phyloP scores from a whole-genome alignment of 2,113 vertebrate genomes.

The Ornithorhynchus anatinus region DNA sequence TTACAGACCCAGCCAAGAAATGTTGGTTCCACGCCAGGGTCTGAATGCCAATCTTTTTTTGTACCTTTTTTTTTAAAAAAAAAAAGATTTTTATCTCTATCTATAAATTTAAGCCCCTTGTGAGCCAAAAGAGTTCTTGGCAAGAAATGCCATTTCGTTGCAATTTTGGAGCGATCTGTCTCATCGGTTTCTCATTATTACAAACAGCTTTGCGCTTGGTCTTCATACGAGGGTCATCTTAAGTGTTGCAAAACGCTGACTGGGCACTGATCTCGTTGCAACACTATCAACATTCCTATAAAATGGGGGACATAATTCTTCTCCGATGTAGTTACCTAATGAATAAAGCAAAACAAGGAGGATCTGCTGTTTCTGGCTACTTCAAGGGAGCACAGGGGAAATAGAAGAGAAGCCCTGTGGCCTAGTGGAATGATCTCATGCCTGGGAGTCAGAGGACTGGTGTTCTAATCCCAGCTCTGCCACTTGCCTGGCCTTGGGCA shows the following conservation, averaged over 20 bases:
- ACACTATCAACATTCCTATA: neutral
- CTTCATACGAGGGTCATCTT: neutral
- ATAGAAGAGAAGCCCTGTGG: neutral
- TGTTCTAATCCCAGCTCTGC: no score
- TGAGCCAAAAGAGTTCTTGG: conserved; percentile 8
- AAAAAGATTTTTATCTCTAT: conserved; percentile 28
- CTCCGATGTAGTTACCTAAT: neutral
- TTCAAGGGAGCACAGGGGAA: conserved; percentile 2
- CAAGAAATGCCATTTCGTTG: conserved; percentile 9
- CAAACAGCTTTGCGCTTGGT: neutral
- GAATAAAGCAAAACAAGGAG: no score
- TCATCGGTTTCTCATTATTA: neutral
- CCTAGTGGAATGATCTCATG: neutral
- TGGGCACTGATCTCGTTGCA: neutral
- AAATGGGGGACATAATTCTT: conserved; percentile 4
- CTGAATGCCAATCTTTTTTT: conserved; percentile 33
- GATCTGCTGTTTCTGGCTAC: no score
- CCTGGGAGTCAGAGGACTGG: no score
- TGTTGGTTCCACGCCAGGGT: neutral
- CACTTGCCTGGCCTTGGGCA: no score
- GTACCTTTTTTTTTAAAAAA: conserved; percentile 28
- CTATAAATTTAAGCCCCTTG: conserved; percentile 23
- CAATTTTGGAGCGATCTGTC: neutral
- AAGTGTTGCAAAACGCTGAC: neutral
- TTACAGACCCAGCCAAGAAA: conserved; percentile 39